phyloP scores from a whole-genome alignment of 2,113 vertebrate genomes.

The Arenaria interpres region DNA sequence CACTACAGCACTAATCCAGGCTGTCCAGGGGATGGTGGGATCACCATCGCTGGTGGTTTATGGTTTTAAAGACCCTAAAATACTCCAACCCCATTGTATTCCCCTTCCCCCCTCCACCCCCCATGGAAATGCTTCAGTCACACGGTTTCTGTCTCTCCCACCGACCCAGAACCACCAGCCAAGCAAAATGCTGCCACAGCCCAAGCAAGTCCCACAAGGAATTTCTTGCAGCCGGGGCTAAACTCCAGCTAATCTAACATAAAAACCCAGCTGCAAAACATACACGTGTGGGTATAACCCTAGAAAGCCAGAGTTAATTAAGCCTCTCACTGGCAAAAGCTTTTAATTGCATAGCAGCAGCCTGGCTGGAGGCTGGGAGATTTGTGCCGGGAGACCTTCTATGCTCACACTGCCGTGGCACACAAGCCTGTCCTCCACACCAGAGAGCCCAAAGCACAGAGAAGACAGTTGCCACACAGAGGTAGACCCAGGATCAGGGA shows the following conservation, averaged over 20 bases:
- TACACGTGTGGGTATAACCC: neutral
- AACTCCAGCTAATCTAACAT: neutral
- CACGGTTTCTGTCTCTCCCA: neutral
- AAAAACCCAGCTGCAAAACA: slow-evolving; percentile 2
- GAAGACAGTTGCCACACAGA: fast-evolving
- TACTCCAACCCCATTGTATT: neutral
- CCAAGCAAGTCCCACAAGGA: neutral
- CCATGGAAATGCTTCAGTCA: neutral
- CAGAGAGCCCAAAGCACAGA: neutral
- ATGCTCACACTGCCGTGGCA: fast-evolving
- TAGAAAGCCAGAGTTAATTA: slow-evolving; percentile 53
- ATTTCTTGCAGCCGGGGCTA: neutral
- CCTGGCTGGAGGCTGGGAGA: neutral
- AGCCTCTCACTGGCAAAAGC: slow-evolving; percentile 40
- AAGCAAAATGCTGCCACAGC: fast-evolving
- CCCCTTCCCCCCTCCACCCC: fast-evolving
- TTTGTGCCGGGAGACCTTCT: neutral
- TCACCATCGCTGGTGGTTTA: neutral
- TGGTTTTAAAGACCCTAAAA: neutral
- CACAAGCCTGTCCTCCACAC: fast-evolving
- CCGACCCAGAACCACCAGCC: neutral
- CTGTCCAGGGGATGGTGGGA: neutral
- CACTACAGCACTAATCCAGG: neutral
- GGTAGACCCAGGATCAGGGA: neutral
- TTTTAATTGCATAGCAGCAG: slow-evolving; percentile 12